These are phyloP conservation scores for Heliconius ethilla DNA, from an alignment of 2,888 invertebrate genomes.

Conservation along the genomic window DNA sequence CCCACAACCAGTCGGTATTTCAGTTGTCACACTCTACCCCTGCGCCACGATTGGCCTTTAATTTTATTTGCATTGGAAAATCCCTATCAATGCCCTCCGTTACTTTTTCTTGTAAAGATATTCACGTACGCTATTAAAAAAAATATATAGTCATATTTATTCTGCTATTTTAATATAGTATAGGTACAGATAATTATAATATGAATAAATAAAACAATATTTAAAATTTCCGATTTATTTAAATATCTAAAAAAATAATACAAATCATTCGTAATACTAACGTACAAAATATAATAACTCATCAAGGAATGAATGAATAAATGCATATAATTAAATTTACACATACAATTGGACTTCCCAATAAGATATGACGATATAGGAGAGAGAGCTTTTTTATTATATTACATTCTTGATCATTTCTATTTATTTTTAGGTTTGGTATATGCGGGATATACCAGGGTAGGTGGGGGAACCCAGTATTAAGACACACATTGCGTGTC, in stretches of 20 bases:
- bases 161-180: not conserved
- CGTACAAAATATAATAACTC: slow-evolving; percentile 44
- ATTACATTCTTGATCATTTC: not conserved
- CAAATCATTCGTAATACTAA: slow-evolving; percentile 51
- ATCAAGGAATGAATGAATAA: slow-evolving; percentile 69
- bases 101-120: too few relatives aligned
- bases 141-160: too few relatives aligned
- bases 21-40: too few relatives aligned
- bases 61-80: too few relatives aligned
- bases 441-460: too few relatives aligned
- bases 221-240: slow-evolving; percentile 48
- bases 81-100: too few relatives aligned
- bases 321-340: slow-evolving; percentile 51
- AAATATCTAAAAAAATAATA: slow-evolving; percentile 56
- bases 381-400: slow-evolving; percentile 1
- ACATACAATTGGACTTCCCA: not conserved
- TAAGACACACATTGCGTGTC: too few relatives aligned
- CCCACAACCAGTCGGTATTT: too few relatives aligned
- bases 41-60: too few relatives aligned
- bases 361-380: not conserved
- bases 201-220: slow-evolving; percentile 20
- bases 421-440: too few relatives aligned
- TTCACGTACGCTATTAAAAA: too few relatives aligned
- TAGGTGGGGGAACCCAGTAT: too few relatives aligned
- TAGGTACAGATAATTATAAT: not conserved